Base-by-base conservation (phyloP, 2,113 vertebrate genomes). In the Romanogobio albipinnatus region DNA sequence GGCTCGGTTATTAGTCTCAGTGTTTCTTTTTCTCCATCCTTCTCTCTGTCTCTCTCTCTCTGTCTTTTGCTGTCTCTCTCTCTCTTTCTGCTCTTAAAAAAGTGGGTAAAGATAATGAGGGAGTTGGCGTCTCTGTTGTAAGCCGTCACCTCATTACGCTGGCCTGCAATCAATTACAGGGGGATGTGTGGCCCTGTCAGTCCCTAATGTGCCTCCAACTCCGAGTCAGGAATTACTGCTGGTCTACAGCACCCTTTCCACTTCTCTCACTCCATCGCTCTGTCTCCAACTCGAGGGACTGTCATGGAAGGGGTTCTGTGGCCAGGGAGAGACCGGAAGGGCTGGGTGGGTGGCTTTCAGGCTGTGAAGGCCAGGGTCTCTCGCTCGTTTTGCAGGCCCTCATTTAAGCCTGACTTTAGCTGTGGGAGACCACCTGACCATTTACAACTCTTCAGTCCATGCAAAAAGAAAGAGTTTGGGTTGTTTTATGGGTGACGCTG, bases 141-240 rank as follows among this genome's bases (percentile, higher is more conserved):
- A 93, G 91, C 92, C 89, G 81, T 91, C 91, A 90, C 90, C 93
- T 93, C 91, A 91, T 93, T 91, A 93, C 90, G 81, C 78, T 68
- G 79, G 47, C 84, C 87, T 56, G 85, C 91, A 86, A 93, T 92
- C 90, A 91, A 92, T 93, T 89, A 90, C 87, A 87, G 73, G 70
- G 76, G 87, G 86, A 84, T 88, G 87, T 86, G 90, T 89, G 87
- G 89, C 89, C 90, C 88, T 85, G 88, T 90, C 88, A 88, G 86
- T 81, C 77, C 82, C 80, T 91, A 91, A 91, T 91, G 89, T 85
- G 79, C 86, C 83, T 87, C 90, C 53, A 88, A 89, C 90, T 85
- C 84, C 43, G 82, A 82, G 85, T 80, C 89, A 86, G 77, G 75
- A 90, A 89, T 91, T 91, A 91, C 84, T 87, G 86, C 86, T 87